Evolutionary conservation across 2,888 invertebrate genomes (phyloP), one percentile per base, ranked within the genome.

Genomic region (Plemyria rubiginata): DNA sequence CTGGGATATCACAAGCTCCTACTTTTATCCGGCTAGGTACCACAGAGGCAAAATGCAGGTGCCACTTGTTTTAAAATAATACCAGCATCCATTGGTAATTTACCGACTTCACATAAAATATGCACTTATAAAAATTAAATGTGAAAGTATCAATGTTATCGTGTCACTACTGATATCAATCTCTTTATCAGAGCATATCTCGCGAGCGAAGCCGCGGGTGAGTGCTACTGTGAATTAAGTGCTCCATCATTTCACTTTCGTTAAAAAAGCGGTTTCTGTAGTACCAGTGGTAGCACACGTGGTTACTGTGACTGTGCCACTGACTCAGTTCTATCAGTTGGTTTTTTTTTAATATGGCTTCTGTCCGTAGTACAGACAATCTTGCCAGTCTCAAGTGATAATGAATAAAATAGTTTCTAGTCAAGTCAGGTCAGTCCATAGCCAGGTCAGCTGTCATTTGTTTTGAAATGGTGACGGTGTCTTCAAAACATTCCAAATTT

Each of bases 161-260:
- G 43, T 8, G 13, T 15, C 13, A 8, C 45, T 9, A 11, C 36
- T 9, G 45, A 45, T 45, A 8, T 38, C 11, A 11, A 16, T 45
- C 4, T 45, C 22, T 45, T 45, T 43, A 43, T 15, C 13, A 2
- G 11, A 8, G 11, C 9, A 45, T n/a, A n/a, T 45, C 45, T 45
- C 16, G 13, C 7, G 15, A 45, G 16, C 11, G 16, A 46, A 28
- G 48, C 28, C 48, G 22, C 48, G 48, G 48, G 29, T 49, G 49
- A 29, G 4, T 29, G 28, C 43, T 43, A 45, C 45, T 45, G 29
- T 54, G 51, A 40, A 70, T 75, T 67, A 71, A 45, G 46, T 48
- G 51, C 53, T 46, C 16, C 52, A 58, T 70, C 68, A 71, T 79
- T 81, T 81, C 80, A 79, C 81, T 81, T 80, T 81, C 79, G 64